phyloP scores from a whole-genome alignment of 2,888 invertebrate species.

The Conchocele bisecta region DNA sequence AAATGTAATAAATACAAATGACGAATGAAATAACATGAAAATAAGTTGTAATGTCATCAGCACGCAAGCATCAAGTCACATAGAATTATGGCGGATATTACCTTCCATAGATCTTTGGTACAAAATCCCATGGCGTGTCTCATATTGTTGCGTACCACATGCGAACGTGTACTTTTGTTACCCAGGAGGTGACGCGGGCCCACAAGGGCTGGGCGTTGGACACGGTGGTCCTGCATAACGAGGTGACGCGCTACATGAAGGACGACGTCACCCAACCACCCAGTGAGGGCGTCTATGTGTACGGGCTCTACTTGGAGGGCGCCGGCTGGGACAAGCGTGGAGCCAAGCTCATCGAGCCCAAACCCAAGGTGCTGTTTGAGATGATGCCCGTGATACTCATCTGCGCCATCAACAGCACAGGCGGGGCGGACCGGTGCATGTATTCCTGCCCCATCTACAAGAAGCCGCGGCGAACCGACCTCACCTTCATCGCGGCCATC shows the following conservation, averaged over 20 bases:
- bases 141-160: too few relatives aligned
- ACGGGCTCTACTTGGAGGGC: constrained; percentile 93
- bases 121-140: too few relatives aligned
- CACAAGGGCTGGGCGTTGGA: constrained; percentile 83
- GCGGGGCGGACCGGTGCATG: constrained; percentile 69
- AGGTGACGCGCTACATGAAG: constrained; percentile 79
- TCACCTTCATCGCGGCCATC: constrained; percentile 87
- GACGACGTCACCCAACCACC: constrained; percentile 89
- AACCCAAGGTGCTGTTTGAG: constrained; percentile 90
- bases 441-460: constrained; percentile 84
- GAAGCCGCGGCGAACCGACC: constrained; percentile 91
- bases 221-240: constrained; percentile 82
- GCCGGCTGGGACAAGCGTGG: constrained; percentile 94
- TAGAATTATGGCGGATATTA: too few relatives aligned
- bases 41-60: too few relatives aligned
- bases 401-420: constrained; percentile 85
- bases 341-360: constrained; percentile 88
- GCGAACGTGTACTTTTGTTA: too few relatives aligned
- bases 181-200: constrained; percentile 82
- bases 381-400: constrained; percentile 91
- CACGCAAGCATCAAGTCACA: too few relatives aligned
- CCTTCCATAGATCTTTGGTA: too few relatives aligned
- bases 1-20: too few relatives aligned
- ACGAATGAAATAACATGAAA: too few relatives aligned
- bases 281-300: constrained; percentile 93